Evolutionary conservation across 2,797 vertebrate species (phyloP), one percentile per base, ranked within the genome.

Genomic region (Spinibarbus caldwelli): DNA sequence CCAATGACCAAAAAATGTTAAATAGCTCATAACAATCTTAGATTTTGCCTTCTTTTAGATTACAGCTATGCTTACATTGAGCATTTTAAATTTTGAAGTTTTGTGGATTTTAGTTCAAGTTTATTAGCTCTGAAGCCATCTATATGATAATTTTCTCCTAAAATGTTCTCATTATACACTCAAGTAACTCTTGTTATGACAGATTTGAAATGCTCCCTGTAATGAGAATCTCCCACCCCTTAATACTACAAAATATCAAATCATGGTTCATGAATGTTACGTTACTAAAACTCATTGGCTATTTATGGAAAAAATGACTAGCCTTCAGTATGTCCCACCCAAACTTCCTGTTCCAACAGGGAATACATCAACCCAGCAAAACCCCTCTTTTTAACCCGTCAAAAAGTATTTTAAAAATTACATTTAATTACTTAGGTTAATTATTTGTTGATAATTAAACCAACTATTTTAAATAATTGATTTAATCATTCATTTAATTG

Each of bases 111-210:
- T 59, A 41, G 34, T 26, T 15, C 52, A 26, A 59, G 52, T 52
- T n/a, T 19, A 59, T 66, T 38, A 47, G 43, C 78, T 68, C 64
- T 70, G 15, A 54, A 59, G 64, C 64, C 14, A 59, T 76, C 47
- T 76, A 76, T 59, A 57, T 78, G 75, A 36, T 78, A 78, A 78
- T 78, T 15, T 77, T 77, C 70, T 45, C 47, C 29, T 75, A 52
- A 52, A 64, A 64, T 31, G 26, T 64, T 64, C 26, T 64, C 26
- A 64, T 64, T 64, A 64, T 64, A 64, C 59, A 64, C 59, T 31
- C 59, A 64, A 64, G 26, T 64, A 31, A 64, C 59, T 64, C 26
- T 31, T 64, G 59, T 64, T 64, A 64, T 64, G 14, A 64, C 14
- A 31, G 59, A 64, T 31, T 64, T 17, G 26, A 64, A 64, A 64